phyloP scores from a whole-genome alignment of 2,888 invertebrate genomes.

The Archips xylosteana region DNA sequence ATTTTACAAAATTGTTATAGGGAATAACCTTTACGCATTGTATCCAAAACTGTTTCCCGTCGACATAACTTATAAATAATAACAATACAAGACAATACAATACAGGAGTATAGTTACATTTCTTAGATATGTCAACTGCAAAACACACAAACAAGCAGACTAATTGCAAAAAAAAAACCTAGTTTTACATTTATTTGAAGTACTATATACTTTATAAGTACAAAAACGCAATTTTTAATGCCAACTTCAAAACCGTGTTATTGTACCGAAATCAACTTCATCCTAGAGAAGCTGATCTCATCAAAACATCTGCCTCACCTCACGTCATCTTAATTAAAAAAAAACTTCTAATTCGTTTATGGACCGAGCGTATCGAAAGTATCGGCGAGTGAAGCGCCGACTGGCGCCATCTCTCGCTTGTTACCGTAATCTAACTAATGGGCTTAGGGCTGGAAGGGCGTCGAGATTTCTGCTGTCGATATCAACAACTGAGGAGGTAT shows the following conservation, averaged over 20 bases:
- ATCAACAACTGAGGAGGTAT: not conserved
- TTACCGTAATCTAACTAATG: conserved; percentile 54
- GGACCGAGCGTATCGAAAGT: conserved; percentile 62
- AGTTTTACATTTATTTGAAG: no score
- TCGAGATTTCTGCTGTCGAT: not conserved
- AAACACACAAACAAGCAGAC: no score
- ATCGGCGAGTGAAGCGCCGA: conserved; percentile 49
- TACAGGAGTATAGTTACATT: no score
- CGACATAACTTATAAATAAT: no score
- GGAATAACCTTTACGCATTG: no score
- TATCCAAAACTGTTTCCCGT: no score
- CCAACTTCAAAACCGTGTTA: not conserved
- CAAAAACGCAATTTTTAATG: not conserved
- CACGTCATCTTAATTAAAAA: conserved; percentile 55
- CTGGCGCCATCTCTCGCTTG: conserved; percentile 70
- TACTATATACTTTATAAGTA: not conserved
- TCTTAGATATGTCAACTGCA: no score
- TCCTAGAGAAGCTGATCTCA: conserved; percentile 2
- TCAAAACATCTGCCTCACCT: conserved; percentile 46
- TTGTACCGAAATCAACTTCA: not conserved
- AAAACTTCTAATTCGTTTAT: conserved; percentile 61
- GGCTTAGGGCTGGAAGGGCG: conserved; percentile 27
- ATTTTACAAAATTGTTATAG: no score
- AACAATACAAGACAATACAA: no score
- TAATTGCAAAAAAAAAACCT: no score